Percentiles rank a stretch among this genome's conserved stretches.
These are phyloP conservation scores for Drosophila orena DNA, from an alignment of 1,140 invertebrate genomes.

Conservation along the genomic window DNA sequence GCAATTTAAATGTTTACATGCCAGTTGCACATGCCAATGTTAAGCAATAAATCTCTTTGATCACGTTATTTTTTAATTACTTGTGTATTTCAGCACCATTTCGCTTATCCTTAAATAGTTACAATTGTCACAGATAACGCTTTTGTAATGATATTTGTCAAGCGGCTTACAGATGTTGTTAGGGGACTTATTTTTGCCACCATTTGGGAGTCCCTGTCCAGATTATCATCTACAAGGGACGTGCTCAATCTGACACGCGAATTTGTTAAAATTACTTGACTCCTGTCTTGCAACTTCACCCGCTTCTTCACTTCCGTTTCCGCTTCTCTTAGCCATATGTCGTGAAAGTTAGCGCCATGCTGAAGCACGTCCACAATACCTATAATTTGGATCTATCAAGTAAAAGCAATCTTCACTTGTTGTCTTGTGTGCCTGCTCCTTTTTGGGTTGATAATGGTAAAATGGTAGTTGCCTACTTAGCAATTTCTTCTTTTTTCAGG, in stretches of 20 bases:
- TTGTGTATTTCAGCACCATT: neutral
- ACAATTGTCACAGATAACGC: neutral
- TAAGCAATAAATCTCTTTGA: neutral
- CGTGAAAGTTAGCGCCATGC: constrained; percentile 16
- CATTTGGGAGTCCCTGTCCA: neutral
- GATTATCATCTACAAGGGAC: constrained; percentile 22
- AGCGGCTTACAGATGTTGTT: neutral
- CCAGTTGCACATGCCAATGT: neutral
- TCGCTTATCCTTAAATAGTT: neutral
- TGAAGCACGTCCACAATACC: constrained; percentile 17
- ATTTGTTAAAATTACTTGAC: constrained; percentile 49
- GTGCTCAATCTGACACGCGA: constrained; percentile 24
- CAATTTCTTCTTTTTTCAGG: neutral
- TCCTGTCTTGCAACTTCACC: constrained; percentile 46
- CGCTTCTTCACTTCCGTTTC: constrained; percentile 37
- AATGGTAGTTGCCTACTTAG: constrained; percentile 1
- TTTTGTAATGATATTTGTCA: constrained; percentile 1
- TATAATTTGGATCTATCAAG: constrained; percentile 58
- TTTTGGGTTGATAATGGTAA: constrained; percentile 25
- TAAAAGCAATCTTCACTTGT: constrained; percentile 61
- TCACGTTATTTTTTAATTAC: neutral
- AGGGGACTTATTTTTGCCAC: neutral
- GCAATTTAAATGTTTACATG: constrained; percentile 44
- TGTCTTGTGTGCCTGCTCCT: neutral
- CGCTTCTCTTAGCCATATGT: constrained; percentile 42